These are phyloP conservation scores for Enhydra lutris DNA, from an alignment of 2,113 vertebrate species.

Conservation along the genomic window DNA sequence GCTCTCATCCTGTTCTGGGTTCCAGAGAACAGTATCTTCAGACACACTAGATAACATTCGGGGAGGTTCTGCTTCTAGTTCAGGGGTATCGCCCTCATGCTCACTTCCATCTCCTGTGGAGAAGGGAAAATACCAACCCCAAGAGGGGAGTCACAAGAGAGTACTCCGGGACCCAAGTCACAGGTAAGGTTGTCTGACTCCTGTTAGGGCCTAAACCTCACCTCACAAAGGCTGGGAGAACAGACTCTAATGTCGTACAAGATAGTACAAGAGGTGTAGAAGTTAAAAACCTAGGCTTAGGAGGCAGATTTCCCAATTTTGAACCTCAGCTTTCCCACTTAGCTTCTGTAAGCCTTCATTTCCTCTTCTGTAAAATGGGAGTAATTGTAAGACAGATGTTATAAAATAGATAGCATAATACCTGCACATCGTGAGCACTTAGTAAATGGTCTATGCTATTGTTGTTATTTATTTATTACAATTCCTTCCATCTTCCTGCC, in stretches of 20 bases:
- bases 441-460: conserved; percentile 2
- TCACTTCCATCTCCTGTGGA: conserved; percentile 69
- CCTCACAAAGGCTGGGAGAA: neutral
- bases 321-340: conserved; percentile 12
- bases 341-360: neutral
- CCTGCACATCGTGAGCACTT: neutral
- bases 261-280: neutral
- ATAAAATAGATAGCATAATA: neutral
- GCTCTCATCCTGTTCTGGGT: conserved; percentile 42
- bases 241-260: neutral
- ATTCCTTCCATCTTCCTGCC: neutral
- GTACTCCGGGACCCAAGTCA: neutral
- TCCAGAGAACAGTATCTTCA: conserved; percentile 69
- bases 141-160: conserved; percentile 10
- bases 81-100: conserved; percentile 64
- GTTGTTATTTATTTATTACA: neutral
- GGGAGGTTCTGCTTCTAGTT: conserved; percentile 65
- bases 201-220: neutral
- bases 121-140: conserved; percentile 39
- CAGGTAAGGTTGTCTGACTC: neutral
- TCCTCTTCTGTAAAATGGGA: conserved; percentile 39
- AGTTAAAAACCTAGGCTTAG: neutral
- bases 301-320: neutral
- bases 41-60: conserved; percentile 67
- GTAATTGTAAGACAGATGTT: neutral